These are phyloP conservation scores for Philaethria dido DNA, from an alignment of 2,888 invertebrate species.

Conservation along the genomic window DNA sequence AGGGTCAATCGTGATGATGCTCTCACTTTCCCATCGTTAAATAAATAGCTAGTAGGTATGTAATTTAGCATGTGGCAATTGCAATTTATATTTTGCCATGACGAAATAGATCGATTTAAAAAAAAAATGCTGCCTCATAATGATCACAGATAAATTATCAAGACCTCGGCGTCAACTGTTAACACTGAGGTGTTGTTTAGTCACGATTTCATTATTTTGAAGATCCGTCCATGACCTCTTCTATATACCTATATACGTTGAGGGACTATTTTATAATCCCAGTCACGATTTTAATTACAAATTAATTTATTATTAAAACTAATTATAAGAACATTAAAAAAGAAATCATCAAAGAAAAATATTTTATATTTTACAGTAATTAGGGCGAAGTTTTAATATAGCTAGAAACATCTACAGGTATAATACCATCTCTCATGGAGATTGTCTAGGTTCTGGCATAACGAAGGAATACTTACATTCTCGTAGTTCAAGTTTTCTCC, in stretches of 20 bases:
- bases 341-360: neutral
- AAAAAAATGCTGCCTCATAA: slow-evolving; percentile 25
- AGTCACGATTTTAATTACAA: slow-evolving; percentile 6
- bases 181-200: neutral
- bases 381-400: neutral
- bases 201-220: slow-evolving; percentile 23
- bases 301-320: neutral
- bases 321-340: neutral
- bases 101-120: slow-evolving; percentile 32
- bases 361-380: neutral
- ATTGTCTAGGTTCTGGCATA: slow-evolving; percentile 52
- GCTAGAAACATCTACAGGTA: neutral
- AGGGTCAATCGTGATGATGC: slow-evolving; percentile 59
- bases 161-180: slow-evolving; percentile 19
- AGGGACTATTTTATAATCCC: neutral
- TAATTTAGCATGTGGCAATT: slow-evolving; percentile 45
- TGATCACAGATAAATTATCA: slow-evolving; percentile 19
- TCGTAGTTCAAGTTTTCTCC: slow-evolving; percentile 54
- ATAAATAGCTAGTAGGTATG: slow-evolving; percentile 42
- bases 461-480: slow-evolving; percentile 47
- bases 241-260: neutral
- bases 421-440: slow-evolving; percentile 25
- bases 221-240: slow-evolving; percentile 1
- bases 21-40: slow-evolving; percentile 55
- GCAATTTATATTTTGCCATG: slow-evolving; percentile 39